A percentile compares a stretch with the other conserved stretches of the same genome.
Evolutionary conservation across 2,113 vertebrate species (phyloP).

Genomic region (Micronycteris hirsuta): DNA sequence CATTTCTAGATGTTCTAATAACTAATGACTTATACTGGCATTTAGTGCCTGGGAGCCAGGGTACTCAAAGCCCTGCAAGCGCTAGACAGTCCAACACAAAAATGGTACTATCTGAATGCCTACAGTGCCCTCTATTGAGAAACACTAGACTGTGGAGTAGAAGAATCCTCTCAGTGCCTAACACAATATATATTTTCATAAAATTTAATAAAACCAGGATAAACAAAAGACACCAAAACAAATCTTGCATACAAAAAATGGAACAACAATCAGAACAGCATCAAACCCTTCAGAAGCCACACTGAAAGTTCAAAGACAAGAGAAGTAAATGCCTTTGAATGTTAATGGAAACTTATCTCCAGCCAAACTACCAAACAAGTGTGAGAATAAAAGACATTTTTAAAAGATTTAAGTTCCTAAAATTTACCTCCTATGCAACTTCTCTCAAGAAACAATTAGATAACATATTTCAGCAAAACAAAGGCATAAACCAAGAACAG

Average conservation of each 20-base stretch:
- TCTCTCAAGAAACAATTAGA: not conserved
- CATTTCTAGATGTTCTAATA: not conserved
- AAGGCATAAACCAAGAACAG: not conserved
- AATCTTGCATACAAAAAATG: not conserved
- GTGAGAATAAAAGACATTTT: not conserved
- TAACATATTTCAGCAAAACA: not conserved
- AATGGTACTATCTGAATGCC: not conserved
- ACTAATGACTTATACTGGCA: not conserved
- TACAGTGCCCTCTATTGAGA: not conserved
- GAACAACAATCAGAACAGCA: not conserved
- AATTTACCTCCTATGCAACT: not conserved
- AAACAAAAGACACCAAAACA: not conserved
- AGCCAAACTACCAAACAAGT: not conserved
- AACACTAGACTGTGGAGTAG: not conserved
- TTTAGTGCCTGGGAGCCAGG: not conserved
- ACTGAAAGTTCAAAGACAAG: not conserved
- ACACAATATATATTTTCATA: not conserved
- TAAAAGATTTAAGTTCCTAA: not conserved
- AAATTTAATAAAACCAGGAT: not conserved
- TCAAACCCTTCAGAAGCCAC: not conserved
- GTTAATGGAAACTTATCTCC: not conserved
- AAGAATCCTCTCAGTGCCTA: not conserved
- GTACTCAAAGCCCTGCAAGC: not conserved
- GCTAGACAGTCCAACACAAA: not conserved
- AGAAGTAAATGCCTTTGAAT: not conserved